Conservation (phyloP, 2,113 vertebrate species). For the Chamaea fasciata region DNA sequence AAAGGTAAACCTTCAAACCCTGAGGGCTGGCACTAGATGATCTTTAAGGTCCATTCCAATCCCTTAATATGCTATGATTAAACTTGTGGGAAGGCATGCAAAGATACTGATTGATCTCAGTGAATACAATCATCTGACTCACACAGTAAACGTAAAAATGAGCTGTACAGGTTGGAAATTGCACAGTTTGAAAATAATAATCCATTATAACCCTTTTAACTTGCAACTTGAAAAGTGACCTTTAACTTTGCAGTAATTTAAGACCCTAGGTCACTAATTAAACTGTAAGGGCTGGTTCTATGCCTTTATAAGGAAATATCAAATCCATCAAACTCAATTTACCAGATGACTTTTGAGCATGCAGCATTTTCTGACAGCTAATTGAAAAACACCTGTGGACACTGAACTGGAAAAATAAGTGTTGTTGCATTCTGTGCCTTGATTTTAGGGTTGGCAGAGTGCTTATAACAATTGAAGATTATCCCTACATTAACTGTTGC, state of each 20-base stretch:
- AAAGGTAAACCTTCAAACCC: not conserved
- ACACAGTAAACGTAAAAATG: not conserved
- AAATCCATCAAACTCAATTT: not conserved
- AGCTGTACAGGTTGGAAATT: not conserved
- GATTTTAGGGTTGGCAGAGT: conserved; percentile 42
- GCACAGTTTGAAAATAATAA: not conserved
- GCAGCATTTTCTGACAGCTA: not conserved
- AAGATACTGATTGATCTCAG: not conserved
- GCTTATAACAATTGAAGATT: conserved; percentile 36
- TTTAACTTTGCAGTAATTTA: not conserved
- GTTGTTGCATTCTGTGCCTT: conserved; percentile 31
- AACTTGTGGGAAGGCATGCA: not conserved
- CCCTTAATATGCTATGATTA: not conserved
- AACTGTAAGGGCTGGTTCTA: not conserved
- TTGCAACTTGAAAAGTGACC: not conserved
- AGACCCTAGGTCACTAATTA: not conserved
- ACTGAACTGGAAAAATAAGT: conserved; percentile 35
- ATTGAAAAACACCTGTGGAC: conserved; percentile 49
- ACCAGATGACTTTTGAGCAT: not conserved
- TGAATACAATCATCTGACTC: not conserved
- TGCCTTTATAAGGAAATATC: not conserved
- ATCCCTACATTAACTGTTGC: conserved; percentile 11
- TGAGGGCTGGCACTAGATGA: not conserved
- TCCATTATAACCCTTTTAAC: not conserved
- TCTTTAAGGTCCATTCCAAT: not conserved